Percentiles rank a stretch among this genome's conserved stretches.
phyloP scores from a whole-genome alignment of 2,888 invertebrate genomes.

The Pollenia griseotomentosa region DNA sequence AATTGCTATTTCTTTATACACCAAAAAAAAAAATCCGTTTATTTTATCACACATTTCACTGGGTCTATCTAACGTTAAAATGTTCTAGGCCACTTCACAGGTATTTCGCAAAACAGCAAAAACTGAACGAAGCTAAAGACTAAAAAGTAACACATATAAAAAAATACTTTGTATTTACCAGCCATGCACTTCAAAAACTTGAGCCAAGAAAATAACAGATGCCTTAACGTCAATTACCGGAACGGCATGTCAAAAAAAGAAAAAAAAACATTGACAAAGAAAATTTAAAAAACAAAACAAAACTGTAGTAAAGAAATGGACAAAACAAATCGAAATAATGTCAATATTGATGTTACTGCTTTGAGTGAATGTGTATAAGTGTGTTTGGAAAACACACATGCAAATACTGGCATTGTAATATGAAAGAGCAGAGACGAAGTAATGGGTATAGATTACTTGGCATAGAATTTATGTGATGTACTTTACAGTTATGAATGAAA shows the following conservation, averaged over 20 bases:
- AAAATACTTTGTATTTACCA: not conserved
- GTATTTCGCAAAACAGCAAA: slow-evolving; percentile 54
- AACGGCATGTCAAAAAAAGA: slow-evolving; percentile 70
- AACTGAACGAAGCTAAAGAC: not conserved
- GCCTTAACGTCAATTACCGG: slow-evolving; percentile 72
- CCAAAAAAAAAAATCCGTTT: slow-evolving; percentile 17
- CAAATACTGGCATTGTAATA: slow-evolving; percentile 8
- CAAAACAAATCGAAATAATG: slow-evolving; percentile 66
- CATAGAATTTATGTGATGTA: slow-evolving; percentile 1
- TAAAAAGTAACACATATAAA: slow-evolving; percentile 12
- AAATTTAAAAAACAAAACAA: slow-evolving; percentile 27
- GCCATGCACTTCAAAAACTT: slow-evolving; percentile 35
- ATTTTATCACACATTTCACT: slow-evolving; percentile 48
- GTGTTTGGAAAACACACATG: not conserved
- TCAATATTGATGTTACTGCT: slow-evolving; percentile 53
- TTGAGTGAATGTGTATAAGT: not conserved
- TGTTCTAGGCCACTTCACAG: slow-evolving; percentile 68
- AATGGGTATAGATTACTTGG: slow-evolving; percentile 58
- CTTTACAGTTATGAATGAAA: slow-evolving; percentile 42
- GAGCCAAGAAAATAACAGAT: slow-evolving; percentile 57
- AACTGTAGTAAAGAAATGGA: slow-evolving; percentile 26
- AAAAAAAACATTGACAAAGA: slow-evolving; percentile 62
- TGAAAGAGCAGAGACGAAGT: slow-evolving; percentile 9
- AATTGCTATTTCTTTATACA: slow-evolving; percentile 3
- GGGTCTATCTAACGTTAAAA: slow-evolving; percentile 39